Evolutionary conservation across 2,888 invertebrate species (phyloP).

Genomic region (Drosophila austrosaltans): DNA sequence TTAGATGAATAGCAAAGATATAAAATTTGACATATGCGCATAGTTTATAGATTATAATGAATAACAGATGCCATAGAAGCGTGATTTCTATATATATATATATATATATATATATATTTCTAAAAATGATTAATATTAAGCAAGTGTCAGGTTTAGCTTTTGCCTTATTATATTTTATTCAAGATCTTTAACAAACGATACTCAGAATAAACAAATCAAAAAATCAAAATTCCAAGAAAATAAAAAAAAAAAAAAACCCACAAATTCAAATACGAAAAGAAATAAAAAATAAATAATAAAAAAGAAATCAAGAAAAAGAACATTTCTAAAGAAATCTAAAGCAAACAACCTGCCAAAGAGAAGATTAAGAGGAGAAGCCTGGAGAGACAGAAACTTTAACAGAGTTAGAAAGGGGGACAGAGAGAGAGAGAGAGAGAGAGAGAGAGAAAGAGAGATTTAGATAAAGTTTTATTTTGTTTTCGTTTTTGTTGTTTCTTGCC

Average conservation of each 20-base stretch:
- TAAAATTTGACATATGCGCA: slow-evolving; percentile 47
- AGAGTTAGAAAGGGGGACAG: neutral
- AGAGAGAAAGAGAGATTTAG: too few relatives aligned
- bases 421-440: too few relatives aligned
- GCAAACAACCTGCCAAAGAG: slow-evolving; percentile 30
- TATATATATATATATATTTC: neutral
- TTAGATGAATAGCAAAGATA: slow-evolving; percentile 39
- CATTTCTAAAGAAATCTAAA: slow-evolving; percentile 63
- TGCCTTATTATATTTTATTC: neutral
- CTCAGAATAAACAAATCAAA: slow-evolving; percentile 38
- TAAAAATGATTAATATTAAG: slow-evolving; percentile 41
- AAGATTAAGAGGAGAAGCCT: slow-evolving; percentile 30
- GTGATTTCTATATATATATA: slow-evolving; percentile 34
- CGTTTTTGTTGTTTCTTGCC: slow-evolving; percentile 19
- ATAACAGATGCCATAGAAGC: slow-evolving; percentile 22
- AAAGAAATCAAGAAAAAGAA: slow-evolving; percentile 26
- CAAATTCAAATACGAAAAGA: slow-evolving; percentile 56
- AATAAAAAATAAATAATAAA: slow-evolving; percentile 43
- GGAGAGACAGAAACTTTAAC: neutral
- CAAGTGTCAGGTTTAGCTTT: slow-evolving; percentile 28
- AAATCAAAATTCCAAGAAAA: slow-evolving; percentile 56
- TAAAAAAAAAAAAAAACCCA: slow-evolving; percentile 45
- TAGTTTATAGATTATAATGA: slow-evolving; percentile 37
- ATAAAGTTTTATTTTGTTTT: too few relatives aligned
- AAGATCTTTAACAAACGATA: slow-evolving; percentile 4